Conservation (phyloP, 2,113 vertebrate species). For the Poeciliopsis prolifica region DNA sequence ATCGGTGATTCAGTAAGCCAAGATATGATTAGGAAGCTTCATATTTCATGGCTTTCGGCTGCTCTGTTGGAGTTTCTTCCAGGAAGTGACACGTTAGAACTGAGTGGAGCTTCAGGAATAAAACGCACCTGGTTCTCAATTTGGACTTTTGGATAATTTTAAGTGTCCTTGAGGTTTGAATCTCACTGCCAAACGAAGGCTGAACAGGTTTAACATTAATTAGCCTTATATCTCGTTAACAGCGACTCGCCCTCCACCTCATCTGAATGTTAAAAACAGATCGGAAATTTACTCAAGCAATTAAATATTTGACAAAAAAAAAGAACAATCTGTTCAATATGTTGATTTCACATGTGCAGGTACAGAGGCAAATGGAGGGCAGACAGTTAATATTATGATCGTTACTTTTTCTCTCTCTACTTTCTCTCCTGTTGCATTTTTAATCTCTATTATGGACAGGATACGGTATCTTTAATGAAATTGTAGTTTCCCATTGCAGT, state of each 20-base stretch:
- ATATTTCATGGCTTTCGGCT: constrained; percentile 54
- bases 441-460: too few species aligned
- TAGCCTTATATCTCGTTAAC: constrained; percentile 16
- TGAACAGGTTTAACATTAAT: constrained; percentile 3
- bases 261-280: too few species aligned
- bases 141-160: not conserved
- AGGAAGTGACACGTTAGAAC: constrained; percentile 22
- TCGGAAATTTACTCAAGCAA: too few species aligned
- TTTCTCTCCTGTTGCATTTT: too few species aligned
- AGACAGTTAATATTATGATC: too few species aligned
- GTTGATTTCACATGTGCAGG: too few species aligned
- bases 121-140: not conserved
- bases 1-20: constrained; percentile 43
- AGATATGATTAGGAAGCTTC: constrained; percentile 36
- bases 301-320: too few species aligned
- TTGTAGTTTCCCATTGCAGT: too few species aligned
- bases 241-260: not conserved
- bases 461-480: too few species aligned
- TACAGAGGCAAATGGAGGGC: too few species aligned
- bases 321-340: too few species aligned
- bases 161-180: constrained; percentile 12
- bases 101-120: constrained; percentile 21
- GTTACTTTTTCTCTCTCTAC: too few species aligned
- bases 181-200: constrained; percentile 16
- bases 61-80: constrained; percentile 17